Evolutionary conservation across 2,797 vertebrate genomes (phyloP), one percentile per base, ranked within the genome.

Genomic region (Petrocephalus schoutedeni): DNA sequence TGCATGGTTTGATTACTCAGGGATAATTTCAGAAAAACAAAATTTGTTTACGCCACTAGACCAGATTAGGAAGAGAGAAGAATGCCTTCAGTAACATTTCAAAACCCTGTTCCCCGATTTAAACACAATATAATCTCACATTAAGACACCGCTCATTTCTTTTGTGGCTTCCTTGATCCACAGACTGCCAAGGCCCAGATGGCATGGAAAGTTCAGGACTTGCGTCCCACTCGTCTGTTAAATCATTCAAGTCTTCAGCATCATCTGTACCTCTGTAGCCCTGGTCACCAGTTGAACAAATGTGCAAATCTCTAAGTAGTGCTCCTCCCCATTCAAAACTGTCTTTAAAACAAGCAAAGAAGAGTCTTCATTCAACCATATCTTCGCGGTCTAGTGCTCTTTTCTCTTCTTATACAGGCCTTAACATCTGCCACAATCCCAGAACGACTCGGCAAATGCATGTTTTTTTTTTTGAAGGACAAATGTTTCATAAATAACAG

Each of bases 141-240:
- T 74, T 51, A 87, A 54, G 45, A 71, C 14, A 56, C 9, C 23
- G 19, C 7, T 85, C 4, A 57, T 57, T 54, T 85, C 16, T 51
- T 51, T 86, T 10, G 36, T 21, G 14, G 57, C 57, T 86, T 21
- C 57, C 10, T 23, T 28, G 36, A 87, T 6, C 12, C 16, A 45
- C 9, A 74, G 89, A 89, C 92, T 91, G 90, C 80, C 90, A 90
- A 89, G 87, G 91, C 91, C 89, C 87, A 85, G 87, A 89, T 91
- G 91, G 90, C 92, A 92, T 92, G 93, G 93, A 91, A 92, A 91
- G 92, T 89, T 77, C 53, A 1, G 86, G 83, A 91, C 91, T 91
- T 93, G 93, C 89, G 91, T 90, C 92, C 94, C 93, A 91, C 41
- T 94, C 93, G 93, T 92, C 91, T 93, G 92, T 92, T 92, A 92